Evolutionary conservation across 2,797 vertebrate species (phyloP), one percentile per base, ranked within the genome.

Genomic region (Hydrocynus forskahlii): DNA sequence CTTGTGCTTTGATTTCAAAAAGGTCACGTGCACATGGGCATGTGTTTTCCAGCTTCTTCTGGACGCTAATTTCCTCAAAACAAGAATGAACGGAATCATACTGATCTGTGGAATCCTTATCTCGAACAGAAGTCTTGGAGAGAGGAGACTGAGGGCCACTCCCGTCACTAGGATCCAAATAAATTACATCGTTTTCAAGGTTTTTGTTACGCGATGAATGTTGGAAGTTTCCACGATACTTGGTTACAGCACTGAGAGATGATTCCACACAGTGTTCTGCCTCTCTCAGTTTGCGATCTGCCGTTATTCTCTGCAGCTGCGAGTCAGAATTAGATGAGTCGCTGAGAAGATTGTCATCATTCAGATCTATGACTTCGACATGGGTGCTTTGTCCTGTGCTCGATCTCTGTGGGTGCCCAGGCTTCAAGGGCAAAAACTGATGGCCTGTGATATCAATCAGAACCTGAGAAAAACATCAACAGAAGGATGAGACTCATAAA

Each of bases 371-470:
- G 14, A 91, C 63, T 62, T 86, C 85, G 23, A 85, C 1, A 1
- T 72, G 1, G 1, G 64, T 16, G 16, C 67, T 50, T 1, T 81
- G 35, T 6, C 69, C 72, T 25, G 1, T 81, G 67, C 69, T 89
- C 78, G 81, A 85, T 40, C 1, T 81, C 67, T 60, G 89, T 77
- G 78, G 84, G 57, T 21, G 45, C 38, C 48, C 54, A 43, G 82
- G 78, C 16, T 82, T 75, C 8, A 83, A 77, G 75, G 81, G 45
- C 81, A 64, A 45, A 85, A 90, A 89, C 16, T 16, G 83, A 16
- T 87, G 74, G 63, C 88, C 86, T 21, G 83, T 87, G 83, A 93
- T 86, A 79, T 94, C 87, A 17, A 91, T 89, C 21, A 86, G 89
- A 48, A 55, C 67, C 94, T 94, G 71, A 76, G 25, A 83, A 0